Base-by-base conservation (phyloP, 2,113 vertebrate species). In the Coptodon rendalli region DNA sequence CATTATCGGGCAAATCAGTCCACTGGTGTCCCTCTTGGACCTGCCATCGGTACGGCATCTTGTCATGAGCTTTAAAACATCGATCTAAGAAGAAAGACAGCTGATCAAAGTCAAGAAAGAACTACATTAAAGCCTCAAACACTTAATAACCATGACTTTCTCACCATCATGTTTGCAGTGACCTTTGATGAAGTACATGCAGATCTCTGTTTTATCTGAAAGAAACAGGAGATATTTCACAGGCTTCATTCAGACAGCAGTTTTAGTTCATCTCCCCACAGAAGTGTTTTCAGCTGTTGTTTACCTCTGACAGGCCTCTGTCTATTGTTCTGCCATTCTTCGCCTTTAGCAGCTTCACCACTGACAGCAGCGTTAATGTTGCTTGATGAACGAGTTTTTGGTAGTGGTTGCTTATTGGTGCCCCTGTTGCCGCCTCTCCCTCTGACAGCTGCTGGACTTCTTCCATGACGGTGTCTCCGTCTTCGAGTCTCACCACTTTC, bases 41-140 rank as follows among this genome's bases (percentile, higher is more conserved):
- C 86, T 96, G 63, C 96, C 96, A 97, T 53, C 92, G 87, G 93
- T 97, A 97, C 1, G 96, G 96, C 89, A 96, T 81, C 88, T 61
- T 94, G 34, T 90, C 89, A 2, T 97, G 96, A 66, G 86, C 95
- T 81, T 80, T 94, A 66, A 24, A 89, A 59, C 96, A 97, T 10
- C 17, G 80, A 5, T 94, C 96, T 97, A 31, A 34, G 89, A 31
- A 34, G 68, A 63, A 9, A 82, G 57, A 17, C 8, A 78, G 7
- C 3, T 9, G 16, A 19, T 88, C 1, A 10, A 13, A 29, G 17
- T 52, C 57, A 61, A 31, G 29, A 61, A 61, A 61, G 3, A 1
- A 13, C 2, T 7, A 59, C 22, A 9, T 52, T 34, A 17, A 38
- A 34, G 4, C 4, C 16, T 57, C 22, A 10, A n/a, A 54, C 71